These are phyloP conservation scores for Battus philenor DNA, from an alignment of 1,140 invertebrate species.

Conservation along the genomic window DNA sequence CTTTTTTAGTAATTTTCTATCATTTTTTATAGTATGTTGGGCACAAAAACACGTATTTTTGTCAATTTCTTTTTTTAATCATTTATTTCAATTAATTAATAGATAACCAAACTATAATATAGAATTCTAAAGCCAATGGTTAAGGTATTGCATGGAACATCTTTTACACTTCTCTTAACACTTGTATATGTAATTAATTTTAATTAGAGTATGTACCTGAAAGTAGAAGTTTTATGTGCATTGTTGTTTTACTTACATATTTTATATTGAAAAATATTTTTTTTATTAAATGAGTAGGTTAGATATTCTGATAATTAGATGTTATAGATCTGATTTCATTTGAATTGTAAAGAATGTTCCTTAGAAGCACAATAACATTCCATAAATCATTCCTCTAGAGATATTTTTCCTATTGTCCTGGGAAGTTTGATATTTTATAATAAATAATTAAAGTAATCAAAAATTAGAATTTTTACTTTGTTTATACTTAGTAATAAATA, in stretches of 20 bases:
- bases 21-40: no score
- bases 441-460: not conserved
- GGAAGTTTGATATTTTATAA: not conserved
- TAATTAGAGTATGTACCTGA: slow-evolving; percentile 9
- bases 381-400: slow-evolving; percentile 7
- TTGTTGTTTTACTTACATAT: slow-evolving; percentile 19
- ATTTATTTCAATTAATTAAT: no score
- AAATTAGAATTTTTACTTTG: not conserved
- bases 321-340: not conserved
- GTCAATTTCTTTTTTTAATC: no score
- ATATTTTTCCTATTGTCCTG: not conserved
- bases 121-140: no score
- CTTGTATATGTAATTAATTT: no score
- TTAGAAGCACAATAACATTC: slow-evolving; percentile 16
- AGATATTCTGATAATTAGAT: slow-evolving; percentile 4
- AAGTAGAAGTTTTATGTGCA: slow-evolving; percentile 13
- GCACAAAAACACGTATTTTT: no score
- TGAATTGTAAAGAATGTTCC: slow-evolving; percentile 1
- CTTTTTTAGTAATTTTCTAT: no score
- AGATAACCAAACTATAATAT: no score
- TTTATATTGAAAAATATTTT: slow-evolving; percentile 17
- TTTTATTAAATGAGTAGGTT: slow-evolving; percentile 12
- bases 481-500: no score
- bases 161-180: no score
- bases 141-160: no score